These are phyloP conservation scores for Oreochromis aureus DNA, from an alignment of 2,113 vertebrate species.

Conservation along the genomic window DNA sequence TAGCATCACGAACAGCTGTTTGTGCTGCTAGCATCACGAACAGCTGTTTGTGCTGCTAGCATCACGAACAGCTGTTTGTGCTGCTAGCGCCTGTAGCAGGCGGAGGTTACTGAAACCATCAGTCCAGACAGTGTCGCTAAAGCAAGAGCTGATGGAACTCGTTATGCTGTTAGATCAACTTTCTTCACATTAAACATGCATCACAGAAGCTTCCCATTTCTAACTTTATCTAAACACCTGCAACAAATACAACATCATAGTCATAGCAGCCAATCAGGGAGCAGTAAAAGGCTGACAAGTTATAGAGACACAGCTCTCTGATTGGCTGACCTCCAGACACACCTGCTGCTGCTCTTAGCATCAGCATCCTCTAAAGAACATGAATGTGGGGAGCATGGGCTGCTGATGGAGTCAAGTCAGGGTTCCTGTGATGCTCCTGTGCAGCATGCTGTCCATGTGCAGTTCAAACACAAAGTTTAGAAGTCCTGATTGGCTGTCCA, in stretches of 20 bases:
- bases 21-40: too few species aligned
- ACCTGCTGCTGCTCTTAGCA: not conserved
- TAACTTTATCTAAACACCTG: not conserved
- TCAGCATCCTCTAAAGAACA: not conserved
- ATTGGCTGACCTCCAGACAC: not conserved
- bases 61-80: rapidly evolving
- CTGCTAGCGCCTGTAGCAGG: not conserved
- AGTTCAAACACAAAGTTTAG: not conserved
- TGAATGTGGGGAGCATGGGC: not conserved
- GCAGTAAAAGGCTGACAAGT: not conserved
- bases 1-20: rapidly evolving
- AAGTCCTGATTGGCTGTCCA: not conserved
- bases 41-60: too few species aligned
- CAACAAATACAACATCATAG: not conserved
- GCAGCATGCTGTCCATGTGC: not conserved
- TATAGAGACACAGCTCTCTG: not conserved
- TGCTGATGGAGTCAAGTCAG: not conserved
- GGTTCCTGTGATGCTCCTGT: too few species aligned
- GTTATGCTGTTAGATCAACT: not conserved
- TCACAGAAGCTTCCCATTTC: not conserved
- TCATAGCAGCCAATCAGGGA: not conserved
- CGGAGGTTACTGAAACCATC: not conserved
- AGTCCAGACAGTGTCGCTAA: not conserved
- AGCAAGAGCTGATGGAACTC: not conserved
- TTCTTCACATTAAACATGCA: not conserved